These are phyloP conservation scores for Epinotia brunnichana DNA, from an alignment of 2,888 invertebrate species.

Conservation along the genomic window DNA sequence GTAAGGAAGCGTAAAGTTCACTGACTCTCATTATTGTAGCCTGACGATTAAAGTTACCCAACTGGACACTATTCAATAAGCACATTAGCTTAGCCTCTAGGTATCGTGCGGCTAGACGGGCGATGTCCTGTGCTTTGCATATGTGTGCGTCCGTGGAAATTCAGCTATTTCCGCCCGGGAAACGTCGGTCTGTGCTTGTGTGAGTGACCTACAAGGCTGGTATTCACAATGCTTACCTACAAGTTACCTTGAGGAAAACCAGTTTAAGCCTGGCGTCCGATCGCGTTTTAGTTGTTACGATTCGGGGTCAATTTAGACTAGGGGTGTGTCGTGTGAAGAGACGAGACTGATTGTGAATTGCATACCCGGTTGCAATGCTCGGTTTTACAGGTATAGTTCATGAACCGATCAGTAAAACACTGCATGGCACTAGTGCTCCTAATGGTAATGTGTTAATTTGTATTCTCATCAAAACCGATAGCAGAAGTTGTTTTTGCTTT, in stretches of 20 bases:
- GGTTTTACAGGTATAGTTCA: background rate
- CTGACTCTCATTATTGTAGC: conserved; percentile 11
- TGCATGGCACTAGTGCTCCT: background rate
- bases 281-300: background rate
- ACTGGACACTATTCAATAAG: conserved; percentile 38
- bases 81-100: conserved; percentile 38
- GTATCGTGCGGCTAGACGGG: conserved; percentile 49
- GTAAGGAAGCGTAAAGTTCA: conserved; percentile 21
- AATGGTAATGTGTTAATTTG: background rate
- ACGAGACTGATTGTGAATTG: background rate
- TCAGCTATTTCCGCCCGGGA: conserved; percentile 32
- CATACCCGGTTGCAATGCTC: background rate
- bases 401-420: background rate
- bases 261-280: too few relatives aligned
- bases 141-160: conserved; percentile 41
- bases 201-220: background rate
- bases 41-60: conserved; percentile 21
- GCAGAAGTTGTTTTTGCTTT: background rate
- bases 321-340: background rate
- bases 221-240: background rate
- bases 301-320: background rate
- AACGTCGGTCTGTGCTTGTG: background rate
- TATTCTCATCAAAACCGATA: background rate
- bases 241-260: background rate
- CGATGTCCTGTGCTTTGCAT: conserved; percentile 50